Evolutionary conservation across 1,140 invertebrate genomes (phyloP).

Genomic region (Sminthurides bifidus): DNA sequence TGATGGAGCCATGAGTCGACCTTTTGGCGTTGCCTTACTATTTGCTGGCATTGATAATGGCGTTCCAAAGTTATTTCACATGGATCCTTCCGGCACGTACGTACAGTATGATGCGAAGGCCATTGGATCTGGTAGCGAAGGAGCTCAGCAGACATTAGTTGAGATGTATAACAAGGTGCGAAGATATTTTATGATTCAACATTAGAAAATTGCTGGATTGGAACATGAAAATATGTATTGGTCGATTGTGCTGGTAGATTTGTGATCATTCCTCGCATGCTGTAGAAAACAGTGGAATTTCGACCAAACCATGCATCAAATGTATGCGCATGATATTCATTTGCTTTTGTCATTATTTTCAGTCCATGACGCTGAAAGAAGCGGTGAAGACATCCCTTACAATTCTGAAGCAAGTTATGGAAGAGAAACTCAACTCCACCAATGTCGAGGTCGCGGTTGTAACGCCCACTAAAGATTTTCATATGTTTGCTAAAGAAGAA

Average conservation of each 20-base stretch:
- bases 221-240: background rate
- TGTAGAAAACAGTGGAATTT: no score
- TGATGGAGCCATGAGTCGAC: conserved; percentile 91
- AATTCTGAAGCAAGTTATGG: conserved; percentile 99
- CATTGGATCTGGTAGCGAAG: conserved; percentile 97
- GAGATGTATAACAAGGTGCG: conserved; percentile 75
- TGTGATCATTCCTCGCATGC: no score
- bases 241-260: no score
- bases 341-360: conserved; percentile 37
- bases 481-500: conserved; percentile 82
- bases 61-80: conserved; percentile 81
- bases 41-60: conserved; percentile 79
- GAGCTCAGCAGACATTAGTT: conserved; percentile 92
- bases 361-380: conserved; percentile 94
- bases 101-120: conserved; percentile 97
- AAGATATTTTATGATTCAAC: conserved; percentile 19
- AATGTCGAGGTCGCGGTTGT: conserved; percentile 98
- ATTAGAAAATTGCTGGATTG: conserved; percentile 3
- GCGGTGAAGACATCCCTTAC: conserved; percentile 82
- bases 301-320: no score
- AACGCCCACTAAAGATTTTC: conserved; percentile 69
- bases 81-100: conserved; percentile 97
- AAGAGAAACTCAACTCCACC: conserved; percentile 92
- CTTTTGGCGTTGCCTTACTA: conserved; percentile 94
- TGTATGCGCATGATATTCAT: background rate